These are phyloP conservation scores for Crotalus horridus DNA, from an alignment of 2,113 vertebrate genomes.

Conservation along the genomic window DNA sequence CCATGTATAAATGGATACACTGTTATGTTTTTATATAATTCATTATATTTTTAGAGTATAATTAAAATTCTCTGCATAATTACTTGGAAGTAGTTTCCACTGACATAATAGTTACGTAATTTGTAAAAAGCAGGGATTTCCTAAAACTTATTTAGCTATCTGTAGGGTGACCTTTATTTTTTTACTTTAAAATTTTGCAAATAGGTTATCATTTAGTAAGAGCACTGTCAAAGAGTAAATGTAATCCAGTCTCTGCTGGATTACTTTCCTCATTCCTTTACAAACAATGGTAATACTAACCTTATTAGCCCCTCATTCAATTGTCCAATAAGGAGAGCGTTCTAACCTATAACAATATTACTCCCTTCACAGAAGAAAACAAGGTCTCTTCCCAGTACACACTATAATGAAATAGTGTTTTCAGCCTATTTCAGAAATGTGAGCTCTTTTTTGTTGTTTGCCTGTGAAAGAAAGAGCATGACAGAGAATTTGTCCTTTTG, in stretches of 20 bases:
- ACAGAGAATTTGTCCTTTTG: not conserved
- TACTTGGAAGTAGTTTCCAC: not conserved
- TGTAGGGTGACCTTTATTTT: not conserved
- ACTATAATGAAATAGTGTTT: not conserved
- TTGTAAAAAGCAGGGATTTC: not conserved
- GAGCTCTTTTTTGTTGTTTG: not conserved
- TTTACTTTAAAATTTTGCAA: not conserved
- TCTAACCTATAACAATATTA: not conserved
- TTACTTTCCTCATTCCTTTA: not conserved
- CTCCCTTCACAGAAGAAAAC: not conserved
- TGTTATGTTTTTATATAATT: not conserved
- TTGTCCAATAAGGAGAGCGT: not conserved
- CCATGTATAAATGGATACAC: not conserved
- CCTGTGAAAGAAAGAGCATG: not conserved
- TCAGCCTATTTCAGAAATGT: not conserved
- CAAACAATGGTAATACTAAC: not conserved
- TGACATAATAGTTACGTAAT: not conserved
- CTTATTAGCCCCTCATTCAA: not conserved
- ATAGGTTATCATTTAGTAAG: not conserved
- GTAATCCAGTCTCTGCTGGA: not conserved
- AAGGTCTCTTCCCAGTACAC: not conserved
- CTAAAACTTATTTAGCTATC: not conserved
- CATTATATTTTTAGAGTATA: not conserved
- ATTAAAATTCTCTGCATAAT: not conserved
- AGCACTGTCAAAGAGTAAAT: not conserved